phyloP scores from a whole-genome alignment of 1,140 invertebrate species.

The Pseudomyrmex sp. region DNA sequence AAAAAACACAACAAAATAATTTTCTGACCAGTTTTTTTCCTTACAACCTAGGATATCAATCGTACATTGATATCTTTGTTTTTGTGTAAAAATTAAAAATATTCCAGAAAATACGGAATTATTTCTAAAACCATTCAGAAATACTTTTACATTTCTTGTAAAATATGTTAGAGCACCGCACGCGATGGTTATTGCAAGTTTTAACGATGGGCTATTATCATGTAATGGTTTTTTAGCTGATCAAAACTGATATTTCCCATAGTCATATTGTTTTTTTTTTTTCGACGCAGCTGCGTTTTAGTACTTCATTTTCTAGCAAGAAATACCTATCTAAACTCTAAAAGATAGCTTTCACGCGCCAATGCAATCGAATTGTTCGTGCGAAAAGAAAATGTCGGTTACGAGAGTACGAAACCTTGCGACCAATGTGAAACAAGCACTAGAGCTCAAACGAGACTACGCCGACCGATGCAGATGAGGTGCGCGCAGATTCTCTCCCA shows the following conservation, averaged over 20 bases:
- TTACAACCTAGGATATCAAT: background rate
- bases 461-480: conserved; percentile 65
- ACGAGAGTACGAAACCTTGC: background rate
- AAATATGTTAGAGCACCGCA: background rate
- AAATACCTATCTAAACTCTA: background rate
- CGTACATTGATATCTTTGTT: background rate
- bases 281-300: background rate
- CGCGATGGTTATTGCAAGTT: no score
- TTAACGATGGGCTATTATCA: background rate
- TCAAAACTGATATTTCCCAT: background rate
- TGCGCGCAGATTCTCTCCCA: conserved; percentile 31
- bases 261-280: background rate
- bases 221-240: background rate
- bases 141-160: background rate
- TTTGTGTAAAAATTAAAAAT: background rate
- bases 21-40: background rate
- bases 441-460: conserved; percentile 28
- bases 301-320: background rate
- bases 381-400: background rate
- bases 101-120: background rate
- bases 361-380: conserved; percentile 10
- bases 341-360: conserved; percentile 2
- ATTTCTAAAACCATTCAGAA: background rate
- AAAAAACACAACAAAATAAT: background rate
- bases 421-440: conserved; percentile 24